A percentile compares a stretch with the other conserved stretches of the same genome.
phyloP scores from a whole-genome alignment of 2,113 vertebrate genomes.

The Eubucco bourcierii region DNA sequence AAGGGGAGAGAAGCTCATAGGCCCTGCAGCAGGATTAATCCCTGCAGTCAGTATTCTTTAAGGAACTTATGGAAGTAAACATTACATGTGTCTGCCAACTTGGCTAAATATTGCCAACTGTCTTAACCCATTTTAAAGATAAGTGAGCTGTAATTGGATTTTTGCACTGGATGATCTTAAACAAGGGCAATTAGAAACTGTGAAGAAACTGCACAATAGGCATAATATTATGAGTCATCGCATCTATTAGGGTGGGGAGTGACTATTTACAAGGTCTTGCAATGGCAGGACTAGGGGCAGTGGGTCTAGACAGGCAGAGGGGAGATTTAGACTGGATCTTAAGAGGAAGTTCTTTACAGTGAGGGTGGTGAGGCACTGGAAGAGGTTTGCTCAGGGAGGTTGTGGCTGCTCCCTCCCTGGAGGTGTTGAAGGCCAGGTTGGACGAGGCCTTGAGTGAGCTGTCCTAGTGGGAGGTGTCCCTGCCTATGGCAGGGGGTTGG shows the following conservation, averaged over 20 bases:
- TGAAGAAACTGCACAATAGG: neutral
- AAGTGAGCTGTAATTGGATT: slow-evolving; percentile 14
- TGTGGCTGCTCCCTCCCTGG: no score
- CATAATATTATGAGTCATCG: neutral
- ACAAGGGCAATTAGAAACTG: neutral
- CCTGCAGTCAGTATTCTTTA: neutral
- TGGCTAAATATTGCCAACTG: neutral
- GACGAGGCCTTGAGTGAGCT: no score
- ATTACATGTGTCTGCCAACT: neutral
- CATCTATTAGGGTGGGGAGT: neutral
- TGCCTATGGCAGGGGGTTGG: no score
- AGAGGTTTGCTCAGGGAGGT: no score
- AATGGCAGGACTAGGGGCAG: no score
- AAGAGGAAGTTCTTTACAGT: no score
- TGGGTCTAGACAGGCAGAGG: no score
- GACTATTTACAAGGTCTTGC: no score
- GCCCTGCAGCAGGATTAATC: neutral
- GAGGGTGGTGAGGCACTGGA: no score
- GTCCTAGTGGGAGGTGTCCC: no score
- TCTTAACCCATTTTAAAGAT: neutral
- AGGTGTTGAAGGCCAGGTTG: no score
- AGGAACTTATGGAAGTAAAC: neutral
- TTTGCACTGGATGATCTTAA: neutral
- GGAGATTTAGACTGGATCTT: no score
- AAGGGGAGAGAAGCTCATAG: neutral